Percentiles rank a stretch among this genome's conserved stretches.
These are phyloP conservation scores for Cephalotes varians DNA, from an alignment of 2,888 invertebrate genomes.

Conservation along the genomic window DNA sequence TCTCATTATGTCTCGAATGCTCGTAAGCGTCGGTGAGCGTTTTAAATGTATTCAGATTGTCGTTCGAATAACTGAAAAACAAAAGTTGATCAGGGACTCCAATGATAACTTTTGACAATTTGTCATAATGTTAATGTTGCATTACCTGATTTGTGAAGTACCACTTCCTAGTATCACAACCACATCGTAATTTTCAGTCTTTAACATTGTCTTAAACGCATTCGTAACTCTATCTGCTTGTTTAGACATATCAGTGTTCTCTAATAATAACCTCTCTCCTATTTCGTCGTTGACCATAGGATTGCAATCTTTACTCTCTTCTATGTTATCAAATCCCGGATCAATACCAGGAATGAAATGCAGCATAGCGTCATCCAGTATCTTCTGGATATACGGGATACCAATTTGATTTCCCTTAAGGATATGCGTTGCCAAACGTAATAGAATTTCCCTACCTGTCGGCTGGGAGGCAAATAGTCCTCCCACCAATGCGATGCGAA, in stretches of 20 bases:
- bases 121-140: not conserved
- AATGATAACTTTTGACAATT: constrained; percentile 7
- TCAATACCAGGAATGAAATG: constrained; percentile 92
- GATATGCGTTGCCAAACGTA: constrained; percentile 94
- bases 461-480: constrained; percentile 94
- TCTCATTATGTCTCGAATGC: constrained; percentile 86
- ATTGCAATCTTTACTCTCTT: constrained; percentile 84
- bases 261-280: constrained; percentile 88
- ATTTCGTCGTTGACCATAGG: constrained; percentile 88
- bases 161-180: constrained; percentile 92
- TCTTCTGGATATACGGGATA: constrained; percentile 88
- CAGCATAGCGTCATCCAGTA: constrained; percentile 91
- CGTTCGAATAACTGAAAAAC: constrained; percentile 86
- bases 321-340: constrained; percentile 87
- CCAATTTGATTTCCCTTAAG: constrained; percentile 90
- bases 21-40: constrained; percentile 77
- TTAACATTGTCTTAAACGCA: constrained; percentile 89
- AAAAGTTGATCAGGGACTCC: not conserved
- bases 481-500: constrained; percentile 94
- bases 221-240: constrained; percentile 86
- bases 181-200: constrained; percentile 90
- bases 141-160: constrained; percentile 88
- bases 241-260: constrained; percentile 85
- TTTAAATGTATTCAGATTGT: constrained; percentile 84
- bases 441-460: constrained; percentile 93